Conservation (phyloP, 2,888 invertebrate species). For the Tortrix viridana region DNA sequence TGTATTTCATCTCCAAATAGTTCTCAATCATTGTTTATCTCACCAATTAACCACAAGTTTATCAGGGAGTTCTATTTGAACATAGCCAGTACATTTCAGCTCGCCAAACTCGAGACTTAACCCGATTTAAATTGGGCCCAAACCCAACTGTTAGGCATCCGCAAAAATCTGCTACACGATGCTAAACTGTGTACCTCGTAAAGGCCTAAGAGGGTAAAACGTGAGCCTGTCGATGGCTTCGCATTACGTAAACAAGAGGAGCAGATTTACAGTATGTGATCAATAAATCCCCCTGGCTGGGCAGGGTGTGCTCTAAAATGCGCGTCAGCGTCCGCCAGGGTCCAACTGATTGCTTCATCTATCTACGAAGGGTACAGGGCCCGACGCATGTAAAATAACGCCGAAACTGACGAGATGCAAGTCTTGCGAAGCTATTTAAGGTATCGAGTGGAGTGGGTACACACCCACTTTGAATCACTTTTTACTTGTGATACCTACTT, state of each 20-base stretch:
- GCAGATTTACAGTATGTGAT: conserved; percentile 73
- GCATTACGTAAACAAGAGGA: conserved; percentile 64
- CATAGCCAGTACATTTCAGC: too few species aligned
- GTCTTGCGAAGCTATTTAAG: conserved; percentile 4
- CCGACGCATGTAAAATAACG: conserved; percentile 70
- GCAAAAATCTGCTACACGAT: too few species aligned
- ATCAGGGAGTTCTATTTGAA: too few species aligned
- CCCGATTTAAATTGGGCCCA: too few species aligned
- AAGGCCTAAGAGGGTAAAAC: conserved; percentile 14
- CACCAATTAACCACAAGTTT: too few species aligned
- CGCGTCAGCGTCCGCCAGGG: conserved; percentile 70
- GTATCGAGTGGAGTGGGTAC: background rate
- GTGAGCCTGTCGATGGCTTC: conserved; percentile 42
- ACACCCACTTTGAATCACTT: too few species aligned
- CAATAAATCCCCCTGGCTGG: conserved; percentile 72
- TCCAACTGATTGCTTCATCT: conserved; percentile 77
- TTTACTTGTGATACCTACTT: too few species aligned
- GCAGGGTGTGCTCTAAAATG: conserved; percentile 61
- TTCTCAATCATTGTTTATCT: too few species aligned
- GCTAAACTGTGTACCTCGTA: conserved; percentile 7
- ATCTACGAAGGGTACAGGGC: conserved; percentile 64
- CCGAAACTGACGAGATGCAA: conserved; percentile 45
- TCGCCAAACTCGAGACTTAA: too few species aligned
- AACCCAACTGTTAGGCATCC: background rate
- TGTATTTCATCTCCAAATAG: too few species aligned